Percentiles rank a stretch among this genome's conserved stretches.
phyloP scores from a whole-genome alignment of 1,140 invertebrate genomes.

The Melitaea cinxia region DNA sequence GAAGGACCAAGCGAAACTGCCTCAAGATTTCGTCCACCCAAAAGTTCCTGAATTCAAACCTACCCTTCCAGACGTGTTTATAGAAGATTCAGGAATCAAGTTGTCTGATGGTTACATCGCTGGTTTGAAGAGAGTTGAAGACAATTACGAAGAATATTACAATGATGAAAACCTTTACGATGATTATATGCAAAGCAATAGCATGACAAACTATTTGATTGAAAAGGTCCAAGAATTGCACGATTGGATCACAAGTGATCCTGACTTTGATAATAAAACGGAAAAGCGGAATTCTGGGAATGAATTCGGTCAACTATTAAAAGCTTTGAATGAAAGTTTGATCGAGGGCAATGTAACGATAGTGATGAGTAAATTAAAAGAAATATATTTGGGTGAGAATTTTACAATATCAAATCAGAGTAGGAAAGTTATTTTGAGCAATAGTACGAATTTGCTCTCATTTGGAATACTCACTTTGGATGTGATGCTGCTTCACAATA shows the following conservation, averaged over 20 bases:
- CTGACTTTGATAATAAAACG: constrained; percentile 52
- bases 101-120: constrained; percentile 48
- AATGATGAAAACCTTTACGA: constrained; percentile 71
- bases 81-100: constrained; percentile 41
- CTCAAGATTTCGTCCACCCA: constrained; percentile 14
- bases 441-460: constrained; percentile 79
- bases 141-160: constrained; percentile 67
- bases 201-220: constrained; percentile 72
- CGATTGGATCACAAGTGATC: constrained; percentile 75
- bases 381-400: constrained; percentile 77
- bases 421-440: constrained; percentile 68
- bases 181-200: constrained; percentile 73
- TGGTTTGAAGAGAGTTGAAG: constrained; percentile 40
- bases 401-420: constrained; percentile 47
- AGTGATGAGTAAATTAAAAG: constrained; percentile 75
- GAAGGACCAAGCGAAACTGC: constrained; percentile 59
- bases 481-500: constrained; percentile 83
- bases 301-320: constrained; percentile 61
- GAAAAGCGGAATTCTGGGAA: constrained; percentile 41
- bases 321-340: constrained; percentile 77
- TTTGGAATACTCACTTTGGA: constrained; percentile 83
- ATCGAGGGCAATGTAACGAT: constrained; percentile 73
- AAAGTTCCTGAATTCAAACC: constrained; percentile 63
- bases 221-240: constrained; percentile 80
- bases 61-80: constrained; percentile 53